Conservation (phyloP, 2,113 vertebrate species). For the Sander lucioperca region DNA sequence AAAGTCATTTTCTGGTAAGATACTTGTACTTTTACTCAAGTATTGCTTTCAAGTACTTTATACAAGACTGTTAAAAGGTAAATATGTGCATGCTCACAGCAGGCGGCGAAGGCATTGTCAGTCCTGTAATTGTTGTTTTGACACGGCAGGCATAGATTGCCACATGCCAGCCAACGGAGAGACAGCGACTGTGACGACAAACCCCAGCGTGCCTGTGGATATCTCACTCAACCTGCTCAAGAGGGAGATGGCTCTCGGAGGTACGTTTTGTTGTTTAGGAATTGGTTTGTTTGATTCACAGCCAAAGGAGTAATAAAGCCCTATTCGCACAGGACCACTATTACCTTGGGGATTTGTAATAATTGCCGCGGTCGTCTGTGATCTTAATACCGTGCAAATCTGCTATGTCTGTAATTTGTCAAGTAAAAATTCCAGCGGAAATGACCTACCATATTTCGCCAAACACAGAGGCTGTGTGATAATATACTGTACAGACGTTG, state of each 20-base stretch:
- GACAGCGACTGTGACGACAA: conserved; percentile 89
- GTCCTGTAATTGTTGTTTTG: conserved; percentile 1
- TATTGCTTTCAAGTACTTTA: no score
- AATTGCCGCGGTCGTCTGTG: no score
- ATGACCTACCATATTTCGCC: no score
- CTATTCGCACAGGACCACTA: no score
- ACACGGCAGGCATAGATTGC: conserved; percentile 88
- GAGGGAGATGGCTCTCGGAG: conserved; percentile 91
- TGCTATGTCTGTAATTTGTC: no score
- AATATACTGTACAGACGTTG: no score
- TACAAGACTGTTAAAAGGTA: neutral
- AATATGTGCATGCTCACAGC: neutral
- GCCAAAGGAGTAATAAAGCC: neutral
- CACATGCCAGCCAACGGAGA: conserved; percentile 97
- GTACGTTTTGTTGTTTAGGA: conserved; percentile 26
- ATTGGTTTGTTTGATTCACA: neutral
- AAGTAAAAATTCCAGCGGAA: no score
- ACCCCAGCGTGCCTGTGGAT: conserved; percentile 95
- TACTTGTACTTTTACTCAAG: no score
- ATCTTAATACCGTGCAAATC: no score
- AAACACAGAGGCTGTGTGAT: no score
- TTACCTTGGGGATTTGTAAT: no score
- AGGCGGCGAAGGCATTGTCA: neutral
- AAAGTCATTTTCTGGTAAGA: no score
- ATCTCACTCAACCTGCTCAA: conserved; percentile 94